These are phyloP conservation scores for Agrotis ipsilon DNA, from an alignment of 2,888 invertebrate species.

Conservation along the genomic window DNA sequence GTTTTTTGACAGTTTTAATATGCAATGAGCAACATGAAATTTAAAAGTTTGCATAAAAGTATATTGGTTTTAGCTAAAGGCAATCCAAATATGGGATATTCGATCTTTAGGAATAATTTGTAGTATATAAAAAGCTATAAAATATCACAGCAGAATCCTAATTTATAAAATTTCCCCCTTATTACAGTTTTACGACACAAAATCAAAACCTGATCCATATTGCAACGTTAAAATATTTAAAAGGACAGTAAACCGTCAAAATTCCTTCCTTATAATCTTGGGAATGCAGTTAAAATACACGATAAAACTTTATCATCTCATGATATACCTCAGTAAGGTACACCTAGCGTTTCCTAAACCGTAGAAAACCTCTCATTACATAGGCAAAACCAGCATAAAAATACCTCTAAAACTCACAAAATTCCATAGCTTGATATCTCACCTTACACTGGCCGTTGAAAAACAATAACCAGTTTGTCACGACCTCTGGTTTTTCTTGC, in stretches of 20 bases:
- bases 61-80: too few relatives aligned
- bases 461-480: slow-evolving; percentile 43
- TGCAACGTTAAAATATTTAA: slow-evolving; percentile 49
- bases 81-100: neutral
- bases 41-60: too few relatives aligned
- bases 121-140: neutral
- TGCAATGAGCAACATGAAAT: too few relatives aligned
- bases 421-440: slow-evolving; percentile 18
- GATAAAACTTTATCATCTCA: slow-evolving; percentile 58
- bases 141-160: neutral
- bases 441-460: slow-evolving; percentile 19
- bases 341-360: slow-evolving; percentile 40
- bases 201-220: slow-evolving; percentile 47
- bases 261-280: slow-evolving; percentile 43
- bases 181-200: slow-evolving; percentile 26
- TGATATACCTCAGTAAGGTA: slow-evolving; percentile 44
- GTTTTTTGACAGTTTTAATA: too few relatives aligned
- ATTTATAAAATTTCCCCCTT: neutral
- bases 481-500: slow-evolving; percentile 33
- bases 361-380: slow-evolving; percentile 51
- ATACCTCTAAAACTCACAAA: neutral
- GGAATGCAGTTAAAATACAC: slow-evolving; percentile 55
- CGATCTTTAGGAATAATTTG: too few relatives aligned
- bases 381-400: slow-evolving; percentile 25
- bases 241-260: slow-evolving; percentile 35